Conservation (phyloP, 2,797 vertebrate genomes). For the Paramormyrops hopkinsi region DNA sequence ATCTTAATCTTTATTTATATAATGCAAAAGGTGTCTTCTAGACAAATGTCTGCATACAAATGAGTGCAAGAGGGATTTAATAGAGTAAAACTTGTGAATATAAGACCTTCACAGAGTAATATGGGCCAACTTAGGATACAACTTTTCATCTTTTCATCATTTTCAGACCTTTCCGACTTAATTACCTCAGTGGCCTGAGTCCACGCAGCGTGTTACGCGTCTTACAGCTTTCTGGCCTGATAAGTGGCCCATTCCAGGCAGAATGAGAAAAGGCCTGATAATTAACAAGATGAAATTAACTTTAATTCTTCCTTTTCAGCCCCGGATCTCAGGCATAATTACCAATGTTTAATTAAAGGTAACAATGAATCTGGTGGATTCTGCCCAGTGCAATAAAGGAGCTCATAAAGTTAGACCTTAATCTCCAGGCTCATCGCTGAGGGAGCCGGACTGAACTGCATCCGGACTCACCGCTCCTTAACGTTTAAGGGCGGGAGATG, state of each 20-base stretch:
- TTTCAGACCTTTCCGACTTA: constrained; percentile 55
- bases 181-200: constrained; percentile 42
- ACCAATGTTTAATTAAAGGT: constrained; percentile 70
- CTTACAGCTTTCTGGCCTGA: constrained; percentile 16
- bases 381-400: constrained; percentile 57
- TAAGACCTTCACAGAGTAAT: neutral
- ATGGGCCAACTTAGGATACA: neutral
- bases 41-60: neutral
- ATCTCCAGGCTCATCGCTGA: constrained; percentile 46
- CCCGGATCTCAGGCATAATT: constrained; percentile 61
- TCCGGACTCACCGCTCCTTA: constrained; percentile 29
- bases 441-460: neutral
- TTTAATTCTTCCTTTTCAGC: constrained; percentile 62
- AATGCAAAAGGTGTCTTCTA: neutral
- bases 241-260: constrained; percentile 16
- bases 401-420: constrained; percentile 62
- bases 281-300: constrained; percentile 64
- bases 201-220: constrained; percentile 14
- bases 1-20: neutral
- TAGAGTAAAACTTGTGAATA: neutral
- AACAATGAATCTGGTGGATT: constrained; percentile 63
- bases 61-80: neutral
- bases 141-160: constrained; percentile 18
- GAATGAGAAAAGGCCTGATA: constrained; percentile 51
- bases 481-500: constrained; percentile 49